phyloP scores from a whole-genome alignment of 2,888 invertebrate species.

The Chaitophorus viminalis region DNA sequence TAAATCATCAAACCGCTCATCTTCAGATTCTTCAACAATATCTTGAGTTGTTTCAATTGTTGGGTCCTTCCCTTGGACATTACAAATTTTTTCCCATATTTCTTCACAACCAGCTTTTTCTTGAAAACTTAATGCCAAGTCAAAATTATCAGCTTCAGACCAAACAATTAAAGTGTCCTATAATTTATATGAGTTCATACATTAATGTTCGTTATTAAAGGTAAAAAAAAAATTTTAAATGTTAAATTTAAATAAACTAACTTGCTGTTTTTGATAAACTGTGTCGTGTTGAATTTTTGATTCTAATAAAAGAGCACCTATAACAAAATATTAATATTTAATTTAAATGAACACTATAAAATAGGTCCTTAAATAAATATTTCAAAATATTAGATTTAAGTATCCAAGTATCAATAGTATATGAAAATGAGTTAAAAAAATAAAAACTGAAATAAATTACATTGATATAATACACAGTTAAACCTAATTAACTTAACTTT shows the following conservation, averaged over 20 bases:
- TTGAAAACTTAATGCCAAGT: slow-evolving; percentile 99
- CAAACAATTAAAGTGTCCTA: slow-evolving; percentile 98
- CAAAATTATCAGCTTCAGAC: slow-evolving; percentile 99
- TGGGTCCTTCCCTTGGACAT: slow-evolving; percentile 99
- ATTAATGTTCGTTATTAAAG: slow-evolving; percentile 1
- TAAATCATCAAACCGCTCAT: slow-evolving; percentile 96
- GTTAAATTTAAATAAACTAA: slow-evolving; percentile 65
- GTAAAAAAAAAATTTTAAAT: not conserved
- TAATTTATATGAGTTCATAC: slow-evolving; percentile 28
- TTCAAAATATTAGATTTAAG: too few relatives aligned
- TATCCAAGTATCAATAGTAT: not conserved
- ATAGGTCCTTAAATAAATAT: too few relatives aligned
- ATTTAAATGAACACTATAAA: not conserved
- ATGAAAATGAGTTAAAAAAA: not conserved
- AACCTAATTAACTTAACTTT: not conserved
- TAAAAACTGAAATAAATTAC: not conserved
- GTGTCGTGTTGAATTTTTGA: slow-evolving; percentile 98
- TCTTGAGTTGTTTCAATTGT: slow-evolving; percentile 98
- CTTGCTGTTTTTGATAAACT: slow-evolving; percentile 99
- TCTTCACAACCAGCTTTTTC: slow-evolving; percentile 99
- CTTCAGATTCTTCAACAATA: slow-evolving; percentile 94
- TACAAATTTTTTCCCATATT: slow-evolving; percentile 99
- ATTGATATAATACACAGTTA: not conserved
- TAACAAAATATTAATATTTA: slow-evolving; percentile 54
- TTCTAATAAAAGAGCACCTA: slow-evolving; percentile 86